Conservation (phyloP, 2,113 vertebrate genomes). For the Passerina amoena region DNA sequence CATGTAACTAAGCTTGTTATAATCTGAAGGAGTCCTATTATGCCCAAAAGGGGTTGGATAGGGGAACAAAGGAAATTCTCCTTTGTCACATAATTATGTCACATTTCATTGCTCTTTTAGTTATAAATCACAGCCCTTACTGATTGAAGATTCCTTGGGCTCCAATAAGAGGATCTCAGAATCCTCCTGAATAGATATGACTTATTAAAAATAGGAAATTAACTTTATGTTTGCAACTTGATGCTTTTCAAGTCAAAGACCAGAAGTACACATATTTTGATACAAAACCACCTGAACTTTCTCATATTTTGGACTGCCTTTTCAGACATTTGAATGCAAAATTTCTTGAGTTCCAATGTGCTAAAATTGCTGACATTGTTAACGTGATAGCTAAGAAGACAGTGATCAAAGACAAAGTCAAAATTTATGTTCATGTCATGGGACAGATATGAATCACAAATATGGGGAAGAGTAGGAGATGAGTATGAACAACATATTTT, state of each 20-base stretch:
- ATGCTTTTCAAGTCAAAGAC: not conserved
- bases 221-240: not conserved
- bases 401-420: not conserved
- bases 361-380: not conserved
- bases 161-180: not conserved
- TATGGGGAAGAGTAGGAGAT: not conserved
- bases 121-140: not conserved
- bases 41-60: accelerated
- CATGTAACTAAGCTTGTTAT: not conserved
- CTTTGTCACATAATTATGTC: not conserved
- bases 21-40: not conserved
- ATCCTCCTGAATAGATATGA: not conserved
- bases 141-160: not conserved
- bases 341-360: not conserved
- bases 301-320: not conserved
- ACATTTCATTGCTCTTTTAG: not conserved
- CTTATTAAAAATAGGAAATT: not conserved
- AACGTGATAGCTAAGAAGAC: not conserved
- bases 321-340: not conserved
- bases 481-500: not conserved
- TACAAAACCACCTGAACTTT: not conserved
- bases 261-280: not conserved
- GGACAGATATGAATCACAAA: not conserved
- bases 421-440: accelerated
- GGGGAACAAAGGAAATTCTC: not conserved